Percentiles rank a stretch among this genome's conserved stretches.
Conservation (phyloP, 2,797 vertebrate species). For the Amblyraja radiata region DNA sequence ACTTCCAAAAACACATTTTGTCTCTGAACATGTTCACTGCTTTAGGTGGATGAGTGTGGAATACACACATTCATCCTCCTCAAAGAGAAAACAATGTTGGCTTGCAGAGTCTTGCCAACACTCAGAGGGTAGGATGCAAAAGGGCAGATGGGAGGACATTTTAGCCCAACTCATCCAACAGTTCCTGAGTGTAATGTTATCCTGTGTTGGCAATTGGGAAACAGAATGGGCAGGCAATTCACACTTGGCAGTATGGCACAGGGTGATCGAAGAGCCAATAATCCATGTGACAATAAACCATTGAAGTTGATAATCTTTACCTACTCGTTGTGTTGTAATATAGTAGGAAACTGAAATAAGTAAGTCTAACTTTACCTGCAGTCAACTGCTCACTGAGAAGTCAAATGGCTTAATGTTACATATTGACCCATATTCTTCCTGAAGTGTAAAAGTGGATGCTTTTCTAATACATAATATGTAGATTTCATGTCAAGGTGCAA, state of each 20-base stretch:
- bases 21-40: background rate
- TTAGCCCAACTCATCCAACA: background rate
- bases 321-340: background rate
- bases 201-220: background rate
- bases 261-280: too few relatives aligned
- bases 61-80: too few relatives aligned
- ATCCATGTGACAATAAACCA: background rate
- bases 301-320: background rate
- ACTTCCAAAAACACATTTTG: too few relatives aligned
- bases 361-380: background rate
- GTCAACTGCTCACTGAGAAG: background rate
- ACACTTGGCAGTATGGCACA: background rate
- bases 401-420: background rate
- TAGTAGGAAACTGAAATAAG: background rate
- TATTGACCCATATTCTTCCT: background rate
- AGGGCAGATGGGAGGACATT: background rate
- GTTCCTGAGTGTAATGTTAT: background rate
- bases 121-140: background rate
- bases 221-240: background rate
- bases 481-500: background rate
- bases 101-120: background rate
- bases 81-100: too few relatives aligned
- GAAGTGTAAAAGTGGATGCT: background rate
- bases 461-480: background rate
- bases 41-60: too few relatives aligned